Percentiles rank a stretch among this genome's conserved stretches.
Evolutionary conservation across 2,797 vertebrate species (phyloP).

Genomic region (Anniella stebbinsi): DNA sequence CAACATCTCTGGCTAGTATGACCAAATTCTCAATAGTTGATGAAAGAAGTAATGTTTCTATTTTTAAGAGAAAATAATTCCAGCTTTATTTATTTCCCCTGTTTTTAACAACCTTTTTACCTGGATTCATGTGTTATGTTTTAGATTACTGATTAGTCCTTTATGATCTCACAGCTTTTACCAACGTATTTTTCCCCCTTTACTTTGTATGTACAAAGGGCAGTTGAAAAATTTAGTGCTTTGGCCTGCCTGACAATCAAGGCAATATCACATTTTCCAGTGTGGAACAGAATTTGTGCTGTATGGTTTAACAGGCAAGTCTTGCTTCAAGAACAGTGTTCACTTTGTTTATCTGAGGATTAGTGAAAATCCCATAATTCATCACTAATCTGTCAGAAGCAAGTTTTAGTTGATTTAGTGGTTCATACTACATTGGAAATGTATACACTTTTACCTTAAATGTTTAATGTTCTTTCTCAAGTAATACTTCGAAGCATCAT

Average conservation of each 20-base stretch:
- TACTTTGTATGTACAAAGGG: slow-evolving; percentile 41
- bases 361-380: slow-evolving; percentile 77
- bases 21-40: background rate
- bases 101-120: slow-evolving; percentile 51
- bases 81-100: slow-evolving; percentile 39
- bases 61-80: slow-evolving; percentile 49
- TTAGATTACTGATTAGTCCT: slow-evolving; percentile 32
- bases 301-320: slow-evolving; percentile 66
- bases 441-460: slow-evolving; percentile 66
- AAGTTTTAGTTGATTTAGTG: slow-evolving; percentile 67
- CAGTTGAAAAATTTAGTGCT: slow-evolving; percentile 62
- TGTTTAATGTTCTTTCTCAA: slow-evolving; percentile 65
- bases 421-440: slow-evolving; percentile 65
- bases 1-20: background rate
- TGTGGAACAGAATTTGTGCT: slow-evolving; percentile 51
- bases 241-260: slow-evolving; percentile 53
- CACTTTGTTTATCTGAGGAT: slow-evolving; percentile 76
- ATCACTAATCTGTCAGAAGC: slow-evolving; percentile 70
- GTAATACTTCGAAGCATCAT: slow-evolving; percentile 56
- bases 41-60: slow-evolving; percentile 18
- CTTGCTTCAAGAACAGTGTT: slow-evolving; percentile 68
- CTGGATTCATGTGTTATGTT: slow-evolving; percentile 47
- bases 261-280: slow-evolving; percentile 64
- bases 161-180: slow-evolving; percentile 54
- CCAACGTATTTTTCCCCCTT: slow-evolving; percentile 58